Base-by-base conservation (phyloP, 2,113 vertebrate genomes). In the Salvelinus namaycush region DNA sequence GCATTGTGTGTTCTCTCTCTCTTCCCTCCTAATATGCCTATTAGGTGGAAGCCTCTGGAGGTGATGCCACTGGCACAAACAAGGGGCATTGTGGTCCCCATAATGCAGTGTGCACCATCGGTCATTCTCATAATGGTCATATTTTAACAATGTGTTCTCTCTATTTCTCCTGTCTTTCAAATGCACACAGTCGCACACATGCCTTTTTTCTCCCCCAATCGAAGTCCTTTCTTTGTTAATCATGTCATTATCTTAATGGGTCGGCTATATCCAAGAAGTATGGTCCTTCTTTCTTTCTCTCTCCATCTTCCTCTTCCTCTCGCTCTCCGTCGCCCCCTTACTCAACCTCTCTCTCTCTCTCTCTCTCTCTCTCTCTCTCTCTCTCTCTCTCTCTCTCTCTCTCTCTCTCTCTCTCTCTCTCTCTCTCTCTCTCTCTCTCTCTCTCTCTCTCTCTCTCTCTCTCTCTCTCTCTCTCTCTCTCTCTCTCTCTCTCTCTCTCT, bases 41-140 rank as follows among this genome's bases (percentile, higher is more conserved):
- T 74, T 64, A 74, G 72, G 31, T 64, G 59, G 31, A 64, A 65
- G 20, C 72, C 18, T 76, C 12, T 16, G 14, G 14, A 74, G 34
- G 34, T 39, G 34, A 39, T 2, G 1, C 34, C 34, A 39, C 34
- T 60, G 73, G 44, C 68, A 78, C 60, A 72, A 70, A 82, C 48
- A 68, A 74, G 74, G 51, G 48, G 64, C 20, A n/a, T 24, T 66
- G 18, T 71, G n/a, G 54, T 49, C 18, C 59, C 59, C 59, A 24
- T 22, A 62, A 62, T 62, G 59, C 59, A 62, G 65, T 70, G 59
- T 62, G 64, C 7, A 66, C 11, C 4, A 29, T 16, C 2, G 13
- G 64, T 29, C 31, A 73, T 64, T 62, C 3, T 62, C 20, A 16
- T n/a, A 24, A 62, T 62, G 59, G 59, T 8, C 59, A 4, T 54